Conservation (phyloP, 2,888 invertebrate genomes). For the Philhelius pedissequus region DNA sequence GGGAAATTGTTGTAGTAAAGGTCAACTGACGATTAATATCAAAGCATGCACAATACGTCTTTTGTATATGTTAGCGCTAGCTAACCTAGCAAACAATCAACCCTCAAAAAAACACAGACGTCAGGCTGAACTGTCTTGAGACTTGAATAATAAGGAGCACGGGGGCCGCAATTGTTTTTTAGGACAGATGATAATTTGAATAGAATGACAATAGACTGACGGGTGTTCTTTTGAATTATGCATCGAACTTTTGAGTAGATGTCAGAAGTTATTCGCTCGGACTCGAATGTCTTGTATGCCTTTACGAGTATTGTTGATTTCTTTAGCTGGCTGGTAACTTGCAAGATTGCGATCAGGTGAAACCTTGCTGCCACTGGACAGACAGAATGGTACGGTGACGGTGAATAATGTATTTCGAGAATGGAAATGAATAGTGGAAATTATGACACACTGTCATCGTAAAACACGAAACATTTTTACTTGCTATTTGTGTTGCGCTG, state of each 20-base stretch:
- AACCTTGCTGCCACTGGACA: neutral
- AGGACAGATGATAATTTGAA: slow-evolving; percentile 67
- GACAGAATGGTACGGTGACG: neutral
- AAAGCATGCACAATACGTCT: slow-evolving; percentile 33
- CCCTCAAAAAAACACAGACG: slow-evolving; percentile 20
- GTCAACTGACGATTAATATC: slow-evolving; percentile 67
- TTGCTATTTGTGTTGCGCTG: neutral
- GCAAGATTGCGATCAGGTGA: slow-evolving; percentile 64
- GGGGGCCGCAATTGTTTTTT: slow-evolving; percentile 9
- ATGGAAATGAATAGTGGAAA: slow-evolving; percentile 65
- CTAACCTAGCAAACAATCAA: slow-evolving; percentile 22
- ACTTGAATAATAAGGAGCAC: too few species aligned
- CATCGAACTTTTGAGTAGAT: slow-evolving; percentile 62
- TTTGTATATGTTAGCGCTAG: neutral
- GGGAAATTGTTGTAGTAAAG: slow-evolving; percentile 50
- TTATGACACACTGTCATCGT: slow-evolving; percentile 68
- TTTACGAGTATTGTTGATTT: slow-evolving; percentile 8
- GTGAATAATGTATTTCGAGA: slow-evolving; percentile 65
- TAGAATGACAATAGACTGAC: slow-evolving; percentile 68
- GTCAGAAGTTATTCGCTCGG: slow-evolving; percentile 51
- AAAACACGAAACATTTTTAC: slow-evolving; percentile 62
- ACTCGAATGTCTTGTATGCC: slow-evolving; percentile 11
- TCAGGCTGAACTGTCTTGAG: neutral
- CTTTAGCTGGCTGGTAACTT: slow-evolving; percentile 35
- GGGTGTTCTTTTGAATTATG: slow-evolving; percentile 67